These are phyloP conservation scores for Diarsia dahlii DNA, from an alignment of 2,888 invertebrate genomes.

Conservation along the genomic window DNA sequence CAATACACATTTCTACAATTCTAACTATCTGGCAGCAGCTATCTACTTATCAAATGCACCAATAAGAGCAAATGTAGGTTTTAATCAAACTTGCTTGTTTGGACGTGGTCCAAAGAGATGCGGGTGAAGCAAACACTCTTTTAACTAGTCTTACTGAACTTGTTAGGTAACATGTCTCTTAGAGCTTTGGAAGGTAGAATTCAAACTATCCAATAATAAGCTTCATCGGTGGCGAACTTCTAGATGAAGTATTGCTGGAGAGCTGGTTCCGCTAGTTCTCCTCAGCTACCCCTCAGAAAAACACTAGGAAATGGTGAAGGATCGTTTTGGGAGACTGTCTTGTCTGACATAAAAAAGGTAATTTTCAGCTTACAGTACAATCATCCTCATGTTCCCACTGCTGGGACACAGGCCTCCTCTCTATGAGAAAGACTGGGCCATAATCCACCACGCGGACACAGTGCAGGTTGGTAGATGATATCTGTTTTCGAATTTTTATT, in stretches of 20 bases:
- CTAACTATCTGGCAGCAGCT: background rate
- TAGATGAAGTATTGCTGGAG: background rate
- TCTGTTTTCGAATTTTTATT: too few species aligned
- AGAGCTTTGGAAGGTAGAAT: background rate
- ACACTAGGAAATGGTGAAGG: background rate
- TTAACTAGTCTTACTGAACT: background rate
- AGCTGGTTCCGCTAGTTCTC: background rate
- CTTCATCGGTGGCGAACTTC: background rate
- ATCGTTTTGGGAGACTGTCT: too few species aligned
- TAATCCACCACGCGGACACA: too few species aligned
- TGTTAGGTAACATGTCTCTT: background rate
- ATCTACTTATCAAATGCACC: conserved; percentile 28
- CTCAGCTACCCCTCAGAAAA: background rate
- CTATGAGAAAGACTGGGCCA: too few species aligned
- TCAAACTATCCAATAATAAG: background rate
- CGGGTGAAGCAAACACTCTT: conserved; percentile 11
- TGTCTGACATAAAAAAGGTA: too few species aligned
- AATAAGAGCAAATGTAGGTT: conserved; percentile 39
- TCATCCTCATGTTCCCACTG: too few species aligned
- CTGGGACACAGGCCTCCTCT: too few species aligned
- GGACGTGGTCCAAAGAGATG: conserved; percentile 54
- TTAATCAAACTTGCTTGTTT: conserved; percentile 48
- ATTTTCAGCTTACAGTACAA: background rate
- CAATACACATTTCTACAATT: background rate
- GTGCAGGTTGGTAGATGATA: too few species aligned